Conservation (phyloP, 1,140 invertebrate species). For the Drosophila nigrodunni region DNA sequence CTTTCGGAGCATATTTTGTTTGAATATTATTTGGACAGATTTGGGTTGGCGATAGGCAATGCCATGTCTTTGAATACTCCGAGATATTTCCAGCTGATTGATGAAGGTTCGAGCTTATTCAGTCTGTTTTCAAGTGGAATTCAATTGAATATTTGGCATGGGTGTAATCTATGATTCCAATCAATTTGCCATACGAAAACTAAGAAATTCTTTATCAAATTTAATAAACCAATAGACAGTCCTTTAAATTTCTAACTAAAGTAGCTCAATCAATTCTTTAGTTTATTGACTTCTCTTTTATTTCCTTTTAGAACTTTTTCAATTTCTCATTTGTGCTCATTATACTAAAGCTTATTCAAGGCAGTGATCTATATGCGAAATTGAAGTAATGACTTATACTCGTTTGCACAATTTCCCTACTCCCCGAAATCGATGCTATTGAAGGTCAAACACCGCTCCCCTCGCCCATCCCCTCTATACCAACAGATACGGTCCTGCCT, state of each 20-base stretch:
- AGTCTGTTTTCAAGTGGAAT: constrained; percentile 10
- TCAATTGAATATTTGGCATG: constrained; percentile 13
- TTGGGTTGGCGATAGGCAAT: constrained; percentile 44
- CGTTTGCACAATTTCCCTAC: background rate
- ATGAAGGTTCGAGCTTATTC: constrained; percentile 52
- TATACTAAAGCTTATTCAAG: constrained; percentile 4
- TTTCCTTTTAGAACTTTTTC: constrained; percentile 20
- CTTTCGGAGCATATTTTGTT: constrained; percentile 47
- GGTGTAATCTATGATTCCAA: constrained; percentile 18
- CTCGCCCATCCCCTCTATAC: no score
- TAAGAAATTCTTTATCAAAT: no score
- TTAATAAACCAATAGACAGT: no score
- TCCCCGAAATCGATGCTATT: background rate
- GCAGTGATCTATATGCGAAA: constrained; percentile 14
- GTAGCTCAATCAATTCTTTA: background rate
- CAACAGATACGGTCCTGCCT: constrained; percentile 4
- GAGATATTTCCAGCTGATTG: constrained; percentile 50
- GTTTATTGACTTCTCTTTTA: constrained; percentile 10
- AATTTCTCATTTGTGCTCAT: constrained; percentile 18
- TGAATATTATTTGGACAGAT: constrained; percentile 57
- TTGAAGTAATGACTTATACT: constrained; percentile 17
- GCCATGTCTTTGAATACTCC: background rate
- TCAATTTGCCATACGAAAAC: constrained; percentile 1
- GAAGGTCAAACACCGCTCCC: constrained; percentile 22
- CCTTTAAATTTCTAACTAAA: no score